Evolutionary conservation across 2,888 invertebrate genomes (phyloP), one percentile per base, ranked within the genome.

Genomic region (Schrankia costaestrigalis): DNA sequence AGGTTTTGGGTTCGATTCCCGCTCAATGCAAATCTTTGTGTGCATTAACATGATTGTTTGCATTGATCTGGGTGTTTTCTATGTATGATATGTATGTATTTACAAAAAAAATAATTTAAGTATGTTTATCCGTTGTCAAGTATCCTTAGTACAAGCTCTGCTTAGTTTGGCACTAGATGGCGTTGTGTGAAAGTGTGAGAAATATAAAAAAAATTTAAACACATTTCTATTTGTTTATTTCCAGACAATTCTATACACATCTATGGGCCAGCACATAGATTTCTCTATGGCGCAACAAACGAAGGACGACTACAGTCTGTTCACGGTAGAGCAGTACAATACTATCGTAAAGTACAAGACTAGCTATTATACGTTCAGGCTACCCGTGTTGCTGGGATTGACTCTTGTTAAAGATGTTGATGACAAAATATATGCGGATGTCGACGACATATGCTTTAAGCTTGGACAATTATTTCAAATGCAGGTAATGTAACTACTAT

Each of bases 391-490:
- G 2, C 67, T 94, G 17, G 96, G 95, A 0, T 92, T 98, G 92
- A 90, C 93, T 52, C 89, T 97, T 76, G 93, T 94, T 44, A 91
- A 92, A 77, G 90, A 90, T 31, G 65, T 71, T 14, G 94, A 96
- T 68, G 83, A 89, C 8, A 91, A 92, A 54, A 89, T 91, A 39
- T 93, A 93, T 62, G 83, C 91, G 5, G 92, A 93, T 66, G 93
- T 94, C 0, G 93, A 94, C 71, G 91, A 91, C 0, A 94, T 98
- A 46, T 86, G 96, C 4, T 71, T 95, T 26, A 93, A 97, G 77
- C 94, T 99, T 89, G 98, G 98, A 10, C 92, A 94, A 50, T 93
- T 97, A 50, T 98, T 93, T 73, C 98, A 98, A 90, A 94, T 97
- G 22, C 95, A 96, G 89, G 95, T 93, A 62, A 78, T 7, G 4